Base-by-base conservation (phyloP, 1,140 invertebrate genomes). In the Drosophila serrata region DNA sequence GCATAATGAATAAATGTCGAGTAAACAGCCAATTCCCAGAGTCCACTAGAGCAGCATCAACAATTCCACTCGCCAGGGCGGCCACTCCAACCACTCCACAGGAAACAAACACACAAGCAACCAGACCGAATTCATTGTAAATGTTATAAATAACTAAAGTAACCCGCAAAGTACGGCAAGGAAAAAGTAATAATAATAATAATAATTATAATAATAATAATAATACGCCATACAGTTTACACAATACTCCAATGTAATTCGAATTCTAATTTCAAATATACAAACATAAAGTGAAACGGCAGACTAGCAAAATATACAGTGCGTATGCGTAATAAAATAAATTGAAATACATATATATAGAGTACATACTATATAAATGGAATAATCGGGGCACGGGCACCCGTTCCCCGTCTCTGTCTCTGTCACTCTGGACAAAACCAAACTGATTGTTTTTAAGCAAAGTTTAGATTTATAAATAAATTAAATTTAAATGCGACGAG, bases 141-240 rank as follows among this genome's bases (percentile, higher is more conserved):
- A 87, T 87, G 82, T 88, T 87, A 88, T 87, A 87, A 88, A 87
- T 87, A 90, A 77, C 68, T 88, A 80, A 88, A 63, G 67, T 84
- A 86, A 75, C 43, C 79, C 57, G 78, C 58, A 74, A 69, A 90
- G 68, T 56, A 72, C 64, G 40, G 40, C 67, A 46, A 65, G 19
- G 19, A 55, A n/a, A 37, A 37, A 53, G 19, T 33, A 67, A 53
- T 29, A 45, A 61, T 67, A 45, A 40, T 76, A 74, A 60, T 73
- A 70, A 49, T 67, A 45, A 40, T 76, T 63, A 60, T 73, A 70
- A 49, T 72, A 64, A 65, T 77, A 68, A 67, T 62, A 70, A 77
- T 69, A 69, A 46, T 75, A 77, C 42, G 75, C 56, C 72, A 77
- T 70, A 78, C 64, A 78, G 57, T 69, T 69, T 77, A 77, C 74